Conservation (phyloP, 1,140 invertebrate genomes). For the Schmidtea mediterranea region DNA sequence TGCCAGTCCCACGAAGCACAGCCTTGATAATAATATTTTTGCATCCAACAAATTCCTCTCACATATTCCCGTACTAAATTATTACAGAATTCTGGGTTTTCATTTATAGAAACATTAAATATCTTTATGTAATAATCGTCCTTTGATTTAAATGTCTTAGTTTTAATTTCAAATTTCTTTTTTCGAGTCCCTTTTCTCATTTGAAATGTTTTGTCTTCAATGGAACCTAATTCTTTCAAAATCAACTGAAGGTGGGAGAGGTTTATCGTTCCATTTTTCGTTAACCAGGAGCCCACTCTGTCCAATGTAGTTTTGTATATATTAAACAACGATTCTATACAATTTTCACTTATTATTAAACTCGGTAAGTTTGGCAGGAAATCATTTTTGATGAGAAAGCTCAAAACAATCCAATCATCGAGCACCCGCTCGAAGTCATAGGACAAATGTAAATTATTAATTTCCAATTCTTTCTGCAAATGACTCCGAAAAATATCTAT, state of each 20-base stretch:
- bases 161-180: slow-evolving; percentile 19
- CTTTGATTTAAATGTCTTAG: slow-evolving; percentile 4
- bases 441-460: slow-evolving; percentile 64
- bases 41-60: slow-evolving; percentile 78
- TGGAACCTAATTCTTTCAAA: slow-evolving; percentile 50
- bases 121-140: slow-evolving; percentile 77
- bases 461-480: slow-evolving; percentile 56
- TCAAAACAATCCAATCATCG: slow-evolving; percentile 99
- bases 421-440: slow-evolving; percentile 31
- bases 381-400: slow-evolving; percentile 99
- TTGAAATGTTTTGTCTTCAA: slow-evolving; percentile 97
- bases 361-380: slow-evolving; percentile 93
- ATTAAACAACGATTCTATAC: slow-evolving; percentile 69
- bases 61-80: slow-evolving; percentile 56
- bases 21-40: slow-evolving; percentile 82
- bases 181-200: slow-evolving; percentile 32
- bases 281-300: slow-evolving; percentile 51
- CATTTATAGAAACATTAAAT: slow-evolving; percentile 39
- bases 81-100: not conserved
- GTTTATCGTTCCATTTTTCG: slow-evolving; percentile 70
- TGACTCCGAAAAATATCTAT: slow-evolving; percentile 77
- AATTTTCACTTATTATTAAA: slow-evolving; percentile 75
- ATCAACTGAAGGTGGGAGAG: slow-evolving; percentile 72
- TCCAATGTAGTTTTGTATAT: slow-evolving; percentile 71
- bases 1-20: no score